Conservation (phyloP, 2,888 invertebrate species). For the Eustalomyia histrio region DNA sequence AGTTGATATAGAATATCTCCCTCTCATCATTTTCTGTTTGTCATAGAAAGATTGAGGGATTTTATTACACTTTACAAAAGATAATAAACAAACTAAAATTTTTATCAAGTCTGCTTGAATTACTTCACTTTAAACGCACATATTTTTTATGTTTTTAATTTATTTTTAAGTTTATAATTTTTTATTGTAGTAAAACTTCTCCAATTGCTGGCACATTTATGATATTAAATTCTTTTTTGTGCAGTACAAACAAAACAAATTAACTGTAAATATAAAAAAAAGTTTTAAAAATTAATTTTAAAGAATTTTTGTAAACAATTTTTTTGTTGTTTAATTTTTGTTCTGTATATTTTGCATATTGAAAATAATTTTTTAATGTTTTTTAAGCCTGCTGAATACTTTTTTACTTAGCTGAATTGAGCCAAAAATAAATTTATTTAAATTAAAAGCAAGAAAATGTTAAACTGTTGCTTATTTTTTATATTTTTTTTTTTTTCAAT, state of each 20-base stretch:
- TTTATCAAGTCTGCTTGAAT: background rate
- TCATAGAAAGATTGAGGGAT: constrained; percentile 8
- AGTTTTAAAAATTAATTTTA: too few species aligned
- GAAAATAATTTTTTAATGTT: too few species aligned
- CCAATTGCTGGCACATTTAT: constrained; percentile 43
- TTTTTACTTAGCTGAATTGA: too few species aligned
- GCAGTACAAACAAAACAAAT: too few species aligned
- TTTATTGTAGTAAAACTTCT: background rate
- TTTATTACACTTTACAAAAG: constrained; percentile 33
- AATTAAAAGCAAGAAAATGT: too few species aligned
- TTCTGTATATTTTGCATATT: too few species aligned
- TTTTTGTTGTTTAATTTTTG: too few species aligned
- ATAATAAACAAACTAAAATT: constrained; percentile 21
- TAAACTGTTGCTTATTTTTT: too few species aligned
- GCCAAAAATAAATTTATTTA: too few species aligned
- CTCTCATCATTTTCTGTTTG: background rate
- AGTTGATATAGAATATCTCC: background rate
- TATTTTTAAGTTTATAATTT: background rate
- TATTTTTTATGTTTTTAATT: background rate
- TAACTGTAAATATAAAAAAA: background rate
- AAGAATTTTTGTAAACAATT: too few species aligned
- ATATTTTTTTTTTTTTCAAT: too few species aligned
- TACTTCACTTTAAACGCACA: background rate
- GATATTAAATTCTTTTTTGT: background rate
- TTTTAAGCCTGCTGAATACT: too few species aligned